These are phyloP conservation scores for Taxidea taxus DNA, from an alignment of 2,113 vertebrate species.

Conservation along the genomic window DNA sequence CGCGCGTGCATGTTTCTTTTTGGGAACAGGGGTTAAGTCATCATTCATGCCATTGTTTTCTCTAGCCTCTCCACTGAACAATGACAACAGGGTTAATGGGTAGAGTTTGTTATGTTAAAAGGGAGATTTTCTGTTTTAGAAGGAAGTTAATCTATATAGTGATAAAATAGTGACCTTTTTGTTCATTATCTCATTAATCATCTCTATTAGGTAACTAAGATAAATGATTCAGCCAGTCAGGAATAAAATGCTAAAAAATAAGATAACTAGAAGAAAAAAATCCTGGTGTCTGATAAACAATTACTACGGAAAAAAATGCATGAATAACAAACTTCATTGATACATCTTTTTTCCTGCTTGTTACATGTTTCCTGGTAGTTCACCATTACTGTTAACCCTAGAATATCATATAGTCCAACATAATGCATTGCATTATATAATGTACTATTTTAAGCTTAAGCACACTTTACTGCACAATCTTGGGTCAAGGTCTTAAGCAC, in stretches of 20 bases:
- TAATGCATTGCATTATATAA: neutral
- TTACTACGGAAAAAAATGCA: neutral
- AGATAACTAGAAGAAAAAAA: neutral
- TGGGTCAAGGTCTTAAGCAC: neutral
- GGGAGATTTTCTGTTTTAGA: neutral
- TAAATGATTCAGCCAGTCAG: neutral
- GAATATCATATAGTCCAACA: neutral
- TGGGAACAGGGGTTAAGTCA: neutral
- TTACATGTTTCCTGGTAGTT: neutral
- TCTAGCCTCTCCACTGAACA: neutral
- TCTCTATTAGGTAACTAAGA: neutral
- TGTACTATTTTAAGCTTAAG: neutral
- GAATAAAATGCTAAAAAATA: slow-evolving; percentile 11
- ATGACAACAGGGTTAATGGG: neutral
- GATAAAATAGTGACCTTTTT: neutral
- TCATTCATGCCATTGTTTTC: neutral
- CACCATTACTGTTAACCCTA: neutral
- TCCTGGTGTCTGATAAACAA: neutral
- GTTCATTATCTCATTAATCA: slow-evolving; percentile 7
- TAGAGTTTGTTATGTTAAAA: neutral
- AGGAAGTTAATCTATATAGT: neutral
- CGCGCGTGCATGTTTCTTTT: neutral
- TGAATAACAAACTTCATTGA: neutral
- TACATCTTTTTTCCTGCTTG: neutral
- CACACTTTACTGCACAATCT: rapidly evolving